These are phyloP conservation scores for Chunga burmeisteri DNA, from an alignment of 2,113 vertebrate species.

Conservation along the genomic window DNA sequence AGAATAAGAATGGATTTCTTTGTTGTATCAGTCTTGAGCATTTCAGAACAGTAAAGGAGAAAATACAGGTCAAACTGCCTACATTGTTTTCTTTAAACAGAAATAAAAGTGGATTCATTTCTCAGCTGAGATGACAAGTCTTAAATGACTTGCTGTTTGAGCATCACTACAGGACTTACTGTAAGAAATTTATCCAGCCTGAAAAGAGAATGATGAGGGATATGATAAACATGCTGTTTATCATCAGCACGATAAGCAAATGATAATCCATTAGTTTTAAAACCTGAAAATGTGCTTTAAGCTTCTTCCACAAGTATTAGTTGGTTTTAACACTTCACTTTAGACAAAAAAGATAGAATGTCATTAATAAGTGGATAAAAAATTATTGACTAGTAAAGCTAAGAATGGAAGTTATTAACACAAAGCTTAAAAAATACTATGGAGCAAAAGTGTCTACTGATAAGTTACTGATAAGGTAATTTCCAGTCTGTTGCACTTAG, in stretches of 20 bases:
- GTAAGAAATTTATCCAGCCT: neutral
- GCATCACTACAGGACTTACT: neutral
- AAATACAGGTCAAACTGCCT: neutral
- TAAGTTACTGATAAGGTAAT: neutral
- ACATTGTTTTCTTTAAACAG: neutral
- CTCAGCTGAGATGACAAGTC: neutral
- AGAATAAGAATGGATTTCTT: neutral
- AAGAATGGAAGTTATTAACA: neutral
- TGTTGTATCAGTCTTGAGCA: neutral
- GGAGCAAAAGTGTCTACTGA: neutral
- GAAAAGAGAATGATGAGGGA: neutral
- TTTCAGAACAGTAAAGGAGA: neutral
- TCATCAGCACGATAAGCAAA: neutral
- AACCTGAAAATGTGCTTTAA: neutral
- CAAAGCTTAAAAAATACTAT: neutral
- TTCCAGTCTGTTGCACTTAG: neutral
- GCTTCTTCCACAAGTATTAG: neutral
- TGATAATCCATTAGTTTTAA: neutral
- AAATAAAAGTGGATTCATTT: neutral
- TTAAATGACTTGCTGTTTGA: neutral
- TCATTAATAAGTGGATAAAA: neutral
- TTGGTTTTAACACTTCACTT: neutral
- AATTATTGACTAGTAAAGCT: neutral
- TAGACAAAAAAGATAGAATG: neutral
- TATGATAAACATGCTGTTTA: too few relatives aligned